Evolutionary conservation across 2,113 vertebrate species (phyloP).

Genomic region (Hippocampus barbouri): DNA sequence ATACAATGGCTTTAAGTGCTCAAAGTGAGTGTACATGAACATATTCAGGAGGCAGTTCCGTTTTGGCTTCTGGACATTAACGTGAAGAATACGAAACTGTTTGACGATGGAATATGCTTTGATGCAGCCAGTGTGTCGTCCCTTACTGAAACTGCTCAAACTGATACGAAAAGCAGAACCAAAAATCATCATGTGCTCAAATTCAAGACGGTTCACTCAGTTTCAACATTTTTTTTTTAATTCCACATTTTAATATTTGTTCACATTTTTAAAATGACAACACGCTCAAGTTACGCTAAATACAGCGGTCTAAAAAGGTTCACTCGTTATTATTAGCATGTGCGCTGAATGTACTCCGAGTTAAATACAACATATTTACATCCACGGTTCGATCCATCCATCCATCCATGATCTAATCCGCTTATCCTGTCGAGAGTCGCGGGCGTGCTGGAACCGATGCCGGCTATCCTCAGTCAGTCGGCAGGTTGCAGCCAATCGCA

Average conservation of each 20-base stretch:
- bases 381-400: too few species aligned
- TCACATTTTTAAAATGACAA: neutral
- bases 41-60: too few species aligned
- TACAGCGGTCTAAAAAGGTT: neutral
- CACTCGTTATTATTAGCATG: neutral
- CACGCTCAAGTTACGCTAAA: neutral
- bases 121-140: constrained; percentile 5
- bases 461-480: too few species aligned
- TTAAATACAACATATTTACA: constrained; percentile 4
- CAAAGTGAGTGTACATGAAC: too few species aligned
- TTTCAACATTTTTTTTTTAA: neutral
- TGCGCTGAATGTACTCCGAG: neutral
- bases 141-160: constrained; percentile 16
- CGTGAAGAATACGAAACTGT: too few species aligned
- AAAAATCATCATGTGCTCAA: neutral
- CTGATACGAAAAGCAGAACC: neutral
- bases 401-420: too few species aligned
- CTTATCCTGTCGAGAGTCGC: too few species aligned
- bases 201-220: neutral
- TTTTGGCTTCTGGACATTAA: too few species aligned
- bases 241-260: neutral
- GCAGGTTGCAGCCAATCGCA: too few species aligned
- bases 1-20: too few species aligned
- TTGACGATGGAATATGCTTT: neutral
- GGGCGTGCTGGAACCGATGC: too few species aligned